Conservation (phyloP, 2,113 vertebrate species). For the Tetrax tetrax region DNA sequence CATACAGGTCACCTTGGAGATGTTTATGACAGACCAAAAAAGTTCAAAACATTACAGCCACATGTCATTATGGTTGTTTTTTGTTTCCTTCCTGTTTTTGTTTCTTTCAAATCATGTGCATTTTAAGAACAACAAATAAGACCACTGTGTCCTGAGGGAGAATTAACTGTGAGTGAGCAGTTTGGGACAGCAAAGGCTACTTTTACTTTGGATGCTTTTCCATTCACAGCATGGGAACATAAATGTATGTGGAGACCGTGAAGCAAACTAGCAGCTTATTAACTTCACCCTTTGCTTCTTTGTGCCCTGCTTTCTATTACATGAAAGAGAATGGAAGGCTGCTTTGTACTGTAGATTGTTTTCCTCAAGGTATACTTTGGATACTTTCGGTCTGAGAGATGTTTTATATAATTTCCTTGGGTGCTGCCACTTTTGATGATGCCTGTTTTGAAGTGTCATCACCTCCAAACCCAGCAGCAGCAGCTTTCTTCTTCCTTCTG, state of each 20-base stretch:
- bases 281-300: background rate
- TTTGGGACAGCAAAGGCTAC: background rate
- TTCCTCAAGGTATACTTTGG: background rate
- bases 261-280: background rate
- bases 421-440: background rate
- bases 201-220: conserved; percentile 8
- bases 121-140: conserved; percentile 14
- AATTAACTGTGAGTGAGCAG: background rate
- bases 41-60: background rate
- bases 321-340: background rate
- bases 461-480: background rate
- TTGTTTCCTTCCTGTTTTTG: background rate
- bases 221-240: conserved; percentile 18
- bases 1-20: background rate
- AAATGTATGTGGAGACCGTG: background rate
- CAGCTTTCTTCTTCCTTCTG: background rate
- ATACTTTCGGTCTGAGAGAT: background rate
- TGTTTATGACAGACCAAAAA: background rate
- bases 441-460: background rate
- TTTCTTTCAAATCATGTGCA: background rate
- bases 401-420: background rate
- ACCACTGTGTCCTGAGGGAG: background rate
- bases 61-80: background rate
- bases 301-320: background rate
- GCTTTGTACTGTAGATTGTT: background rate